These are phyloP conservation scores for Chrysoperla carnea DNA, from an alignment of 1,140 invertebrate genomes.

Conservation along the genomic window DNA sequence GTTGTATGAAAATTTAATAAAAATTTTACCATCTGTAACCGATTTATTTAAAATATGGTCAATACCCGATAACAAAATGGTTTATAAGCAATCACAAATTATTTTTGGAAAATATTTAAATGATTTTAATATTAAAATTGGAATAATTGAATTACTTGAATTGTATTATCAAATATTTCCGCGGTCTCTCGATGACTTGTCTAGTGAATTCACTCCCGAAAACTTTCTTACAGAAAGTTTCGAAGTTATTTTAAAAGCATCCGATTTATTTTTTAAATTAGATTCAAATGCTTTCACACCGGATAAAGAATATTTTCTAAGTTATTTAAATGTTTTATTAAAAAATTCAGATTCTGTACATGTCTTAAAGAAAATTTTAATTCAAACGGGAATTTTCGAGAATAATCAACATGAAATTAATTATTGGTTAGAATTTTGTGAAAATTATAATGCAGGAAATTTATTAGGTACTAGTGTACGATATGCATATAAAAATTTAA, in stretches of 20 bases:
- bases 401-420: constrained; percentile 9
- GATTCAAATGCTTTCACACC: constrained; percentile 34
- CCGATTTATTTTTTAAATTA: constrained; percentile 38
- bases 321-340: constrained; percentile 27
- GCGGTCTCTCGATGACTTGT: not conserved
- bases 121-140: not conserved
- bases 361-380: constrained; percentile 32
- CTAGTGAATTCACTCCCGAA: not conserved
- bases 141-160: not conserved
- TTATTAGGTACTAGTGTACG: not conserved
- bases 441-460: not conserved
- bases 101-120: not conserved
- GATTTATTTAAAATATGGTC: no score
- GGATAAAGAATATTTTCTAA: constrained; percentile 34
- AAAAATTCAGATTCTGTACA: constrained; percentile 13
- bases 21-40: no score
- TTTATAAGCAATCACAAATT: not conserved
- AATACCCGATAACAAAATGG: no score
- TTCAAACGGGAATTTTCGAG: constrained; percentile 41
- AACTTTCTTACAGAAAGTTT: not conserved
- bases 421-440: no score
- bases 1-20: no score
- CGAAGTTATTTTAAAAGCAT: constrained; percentile 41
- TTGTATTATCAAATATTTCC: not conserved
- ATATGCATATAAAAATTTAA: not conserved